Evolutionary conservation across 2,113 vertebrate genomes (phyloP).

Genomic region (Cyanoliseus patagonus): DNA sequence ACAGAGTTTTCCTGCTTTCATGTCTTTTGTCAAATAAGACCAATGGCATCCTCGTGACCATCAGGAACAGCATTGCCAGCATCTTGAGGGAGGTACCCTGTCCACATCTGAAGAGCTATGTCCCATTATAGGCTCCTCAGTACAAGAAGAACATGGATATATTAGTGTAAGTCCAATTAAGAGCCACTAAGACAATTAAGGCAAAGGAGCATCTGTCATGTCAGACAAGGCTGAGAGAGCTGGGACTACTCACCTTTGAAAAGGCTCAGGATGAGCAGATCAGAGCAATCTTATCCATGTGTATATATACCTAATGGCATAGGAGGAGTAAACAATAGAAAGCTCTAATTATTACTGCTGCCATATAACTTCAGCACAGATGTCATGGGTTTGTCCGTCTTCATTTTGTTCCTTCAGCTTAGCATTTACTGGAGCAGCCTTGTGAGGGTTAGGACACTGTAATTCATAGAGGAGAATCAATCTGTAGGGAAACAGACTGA

Average conservation of each 20-base stretch:
- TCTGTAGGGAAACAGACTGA: not conserved
- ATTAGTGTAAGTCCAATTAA: not conserved
- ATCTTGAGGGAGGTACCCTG: not conserved
- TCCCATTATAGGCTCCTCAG: not conserved
- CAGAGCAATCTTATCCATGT: not conserved
- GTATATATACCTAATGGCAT: not conserved
- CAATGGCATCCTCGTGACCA: not conserved
- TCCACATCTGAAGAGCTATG: not conserved
- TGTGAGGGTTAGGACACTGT: not conserved
- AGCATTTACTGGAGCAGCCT: not conserved
- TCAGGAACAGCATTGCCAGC: not conserved
- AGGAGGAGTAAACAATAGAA: not conserved
- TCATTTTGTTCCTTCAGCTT: not conserved
- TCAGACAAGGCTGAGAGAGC: not conserved
- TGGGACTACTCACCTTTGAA: not conserved
- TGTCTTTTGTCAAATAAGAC: not conserved
- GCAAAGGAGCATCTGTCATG: not conserved
- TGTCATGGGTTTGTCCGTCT: not conserved
- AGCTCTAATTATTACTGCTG: not conserved
- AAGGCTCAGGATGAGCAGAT: not conserved
- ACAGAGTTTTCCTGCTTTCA: not conserved
- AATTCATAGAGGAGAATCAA: not conserved
- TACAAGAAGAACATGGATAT: not conserved
- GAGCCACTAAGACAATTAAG: not conserved
- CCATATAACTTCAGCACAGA: not conserved